phyloP scores from a whole-genome alignment of 2,888 invertebrate species.

The Erpobdella octoculata region DNA sequence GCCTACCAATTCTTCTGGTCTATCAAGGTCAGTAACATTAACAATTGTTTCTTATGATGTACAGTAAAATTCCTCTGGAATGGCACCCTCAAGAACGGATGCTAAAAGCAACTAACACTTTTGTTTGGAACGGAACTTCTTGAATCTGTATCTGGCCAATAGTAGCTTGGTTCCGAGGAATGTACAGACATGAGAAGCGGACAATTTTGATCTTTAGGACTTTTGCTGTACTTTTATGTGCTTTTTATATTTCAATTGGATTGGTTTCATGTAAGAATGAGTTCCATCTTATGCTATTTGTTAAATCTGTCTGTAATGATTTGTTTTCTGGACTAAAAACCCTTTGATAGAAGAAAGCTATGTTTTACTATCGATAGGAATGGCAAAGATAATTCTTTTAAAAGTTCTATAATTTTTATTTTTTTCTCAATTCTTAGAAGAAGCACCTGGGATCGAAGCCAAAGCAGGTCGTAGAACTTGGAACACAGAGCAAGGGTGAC shows the following conservation, averaged over 20 bases:
- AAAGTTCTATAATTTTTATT: background rate
- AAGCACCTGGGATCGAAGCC: conserved; percentile 48
- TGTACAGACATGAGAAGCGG: too few relatives aligned
- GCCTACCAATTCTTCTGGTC: conserved; percentile 75
- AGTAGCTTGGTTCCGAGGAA: too few relatives aligned
- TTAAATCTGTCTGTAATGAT: background rate
- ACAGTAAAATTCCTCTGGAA: too few relatives aligned
- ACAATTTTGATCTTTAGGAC: too few relatives aligned
- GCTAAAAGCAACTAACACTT: too few relatives aligned
- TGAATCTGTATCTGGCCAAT: too few relatives aligned
- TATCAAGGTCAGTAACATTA: conserved; percentile 59
- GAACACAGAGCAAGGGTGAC: conserved; percentile 70
- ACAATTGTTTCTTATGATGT: too few relatives aligned
- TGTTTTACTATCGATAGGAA: too few relatives aligned
- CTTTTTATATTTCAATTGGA: background rate
- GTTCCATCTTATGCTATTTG: background rate
- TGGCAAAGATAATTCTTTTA: background rate
- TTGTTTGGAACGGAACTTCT: too few relatives aligned
- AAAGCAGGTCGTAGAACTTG: conserved; percentile 66
- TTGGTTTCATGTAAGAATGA: background rate
- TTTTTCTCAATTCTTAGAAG: conserved; percentile 40
- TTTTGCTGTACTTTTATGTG: background rate
- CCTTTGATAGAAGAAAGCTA: too few relatives aligned
- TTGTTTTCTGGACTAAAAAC: too few relatives aligned
- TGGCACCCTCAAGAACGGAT: too few relatives aligned